phyloP scores from a whole-genome alignment of 2,113 vertebrate species.

The Phasianus colchicus region DNA sequence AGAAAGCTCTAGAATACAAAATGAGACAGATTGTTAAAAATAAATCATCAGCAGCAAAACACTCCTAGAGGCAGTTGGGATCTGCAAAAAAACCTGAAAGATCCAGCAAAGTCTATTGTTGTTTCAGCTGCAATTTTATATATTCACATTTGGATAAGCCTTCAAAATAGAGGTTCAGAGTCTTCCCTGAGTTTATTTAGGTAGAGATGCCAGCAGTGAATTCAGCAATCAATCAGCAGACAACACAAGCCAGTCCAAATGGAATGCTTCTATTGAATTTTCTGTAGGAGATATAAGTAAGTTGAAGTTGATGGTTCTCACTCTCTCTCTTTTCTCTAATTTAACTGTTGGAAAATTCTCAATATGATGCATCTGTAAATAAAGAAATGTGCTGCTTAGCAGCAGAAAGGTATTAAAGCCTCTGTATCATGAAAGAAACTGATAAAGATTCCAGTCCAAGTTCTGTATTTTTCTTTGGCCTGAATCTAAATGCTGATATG shows the following conservation, averaged over 20 bases:
- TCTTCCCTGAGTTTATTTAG: background rate
- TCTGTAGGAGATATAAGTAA: background rate
- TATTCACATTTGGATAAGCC: background rate
- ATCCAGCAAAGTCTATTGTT: background rate
- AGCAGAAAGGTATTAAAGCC: background rate
- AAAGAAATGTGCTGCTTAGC: background rate
- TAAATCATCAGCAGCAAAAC: background rate
- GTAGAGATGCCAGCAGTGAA: background rate
- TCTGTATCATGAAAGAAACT: background rate
- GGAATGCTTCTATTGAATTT: slow-evolving; percentile 24
- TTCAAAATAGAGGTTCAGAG: background rate
- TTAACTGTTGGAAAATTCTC: slow-evolving; percentile 3
- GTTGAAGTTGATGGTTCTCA: background rate
- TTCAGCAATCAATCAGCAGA: slow-evolving; percentile 15
- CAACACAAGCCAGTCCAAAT: background rate
- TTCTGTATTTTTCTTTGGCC: background rate
- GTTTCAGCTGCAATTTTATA: slow-evolving; percentile 13
- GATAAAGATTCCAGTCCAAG: background rate
- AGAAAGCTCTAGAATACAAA: slow-evolving; percentile 40
- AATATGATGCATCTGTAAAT: background rate
- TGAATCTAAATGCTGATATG: background rate
- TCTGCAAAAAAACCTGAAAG: background rate
- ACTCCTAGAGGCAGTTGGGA: background rate
- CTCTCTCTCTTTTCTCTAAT: background rate
- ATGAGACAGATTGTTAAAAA: slow-evolving; percentile 29